Evolutionary conservation across 2,888 invertebrate species (phyloP).

Genomic region (Mongoloraphidia duomilia): DNA sequence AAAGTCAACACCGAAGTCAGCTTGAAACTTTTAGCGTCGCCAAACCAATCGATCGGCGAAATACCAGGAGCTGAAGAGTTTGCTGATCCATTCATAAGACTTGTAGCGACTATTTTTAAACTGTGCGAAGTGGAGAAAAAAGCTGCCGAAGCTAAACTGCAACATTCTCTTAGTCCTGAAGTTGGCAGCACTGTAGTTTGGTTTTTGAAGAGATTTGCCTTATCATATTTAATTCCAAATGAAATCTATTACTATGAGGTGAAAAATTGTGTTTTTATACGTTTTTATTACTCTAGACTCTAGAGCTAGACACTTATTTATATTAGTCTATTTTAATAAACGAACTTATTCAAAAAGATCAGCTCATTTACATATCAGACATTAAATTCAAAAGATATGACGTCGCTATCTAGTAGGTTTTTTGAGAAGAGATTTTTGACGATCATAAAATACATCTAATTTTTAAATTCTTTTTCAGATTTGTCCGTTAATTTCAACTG

Average conservation of each 20-base stretch:
- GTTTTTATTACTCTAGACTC: conserved; percentile 10
- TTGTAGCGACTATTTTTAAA: conserved; percentile 56
- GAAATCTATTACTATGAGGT: conserved; percentile 43
- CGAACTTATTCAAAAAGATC: no score
- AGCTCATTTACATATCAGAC: background rate
- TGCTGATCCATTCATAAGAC: conserved; percentile 36
- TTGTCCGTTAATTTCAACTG: conserved; percentile 42
- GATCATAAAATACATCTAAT: no score
- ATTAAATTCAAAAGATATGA: background rate
- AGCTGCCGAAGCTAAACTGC: conserved; percentile 51
- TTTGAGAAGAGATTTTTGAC: conserved; percentile 2
- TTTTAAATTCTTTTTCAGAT: conserved; percentile 30
- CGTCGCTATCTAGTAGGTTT: background rate
- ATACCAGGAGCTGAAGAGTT: conserved; percentile 27
- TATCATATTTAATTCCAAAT: conserved; percentile 52
- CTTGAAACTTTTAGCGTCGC: conserved; percentile 27
- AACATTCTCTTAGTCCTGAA: conserved; percentile 60
- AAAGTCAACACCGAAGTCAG: conserved; percentile 24
- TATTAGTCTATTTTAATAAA: no score
- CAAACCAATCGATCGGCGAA: conserved; percentile 32
- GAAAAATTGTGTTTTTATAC: conserved; percentile 10
- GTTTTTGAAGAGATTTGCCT: conserved; percentile 65
- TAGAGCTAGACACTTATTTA: background rate
- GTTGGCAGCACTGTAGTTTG: conserved; percentile 62
- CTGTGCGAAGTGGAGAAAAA: conserved; percentile 63